These are phyloP conservation scores for Stichodactyla helianthus DNA, from an alignment of 64 coral and sea anemone genomes.

Conservation along the genomic window DNA sequence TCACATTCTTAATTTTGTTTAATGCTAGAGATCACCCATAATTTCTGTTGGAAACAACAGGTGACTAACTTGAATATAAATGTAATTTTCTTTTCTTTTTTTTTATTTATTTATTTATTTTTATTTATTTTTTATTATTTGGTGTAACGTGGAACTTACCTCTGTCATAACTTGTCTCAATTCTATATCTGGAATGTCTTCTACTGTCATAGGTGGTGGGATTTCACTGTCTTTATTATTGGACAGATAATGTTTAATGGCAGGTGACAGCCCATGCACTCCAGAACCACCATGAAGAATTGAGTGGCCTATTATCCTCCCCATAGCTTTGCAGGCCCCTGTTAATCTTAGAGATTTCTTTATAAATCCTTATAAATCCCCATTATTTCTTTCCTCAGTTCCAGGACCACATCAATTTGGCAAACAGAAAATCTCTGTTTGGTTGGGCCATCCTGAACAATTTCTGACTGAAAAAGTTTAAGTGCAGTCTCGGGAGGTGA, in stretches of 20 bases:
- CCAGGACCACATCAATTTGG: not conserved
- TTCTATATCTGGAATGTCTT: constrained; percentile 34
- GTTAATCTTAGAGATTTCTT: constrained; percentile 3
- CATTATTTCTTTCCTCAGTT: not conserved
- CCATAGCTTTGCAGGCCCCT: constrained; percentile 10
- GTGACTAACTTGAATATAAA: not conserved
- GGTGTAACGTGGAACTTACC: constrained; percentile 8
- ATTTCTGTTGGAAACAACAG: too few species aligned
- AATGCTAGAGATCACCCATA: too few species aligned
- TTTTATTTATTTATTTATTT: too few species aligned
- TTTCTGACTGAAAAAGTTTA: not conserved
- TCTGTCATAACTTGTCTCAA: constrained; percentile 32
- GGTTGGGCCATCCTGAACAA: not conserved
- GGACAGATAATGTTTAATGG: constrained; percentile 20
- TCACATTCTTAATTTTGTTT: too few species aligned
- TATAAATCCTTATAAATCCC: not conserved
- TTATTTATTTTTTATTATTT: too few species aligned
- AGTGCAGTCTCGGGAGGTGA: not conserved
- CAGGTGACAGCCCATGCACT: constrained; percentile 26
- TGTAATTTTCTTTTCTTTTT: not conserved
- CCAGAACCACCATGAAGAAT: constrained; percentile 43
- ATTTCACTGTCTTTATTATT: not conserved
- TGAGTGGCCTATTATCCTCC: constrained; percentile 47
- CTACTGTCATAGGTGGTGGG: constrained; percentile 7
- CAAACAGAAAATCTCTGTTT: not conserved